Conservation (phyloP, 2,797 vertebrate species). For the Fistularia commersonii region DNA sequence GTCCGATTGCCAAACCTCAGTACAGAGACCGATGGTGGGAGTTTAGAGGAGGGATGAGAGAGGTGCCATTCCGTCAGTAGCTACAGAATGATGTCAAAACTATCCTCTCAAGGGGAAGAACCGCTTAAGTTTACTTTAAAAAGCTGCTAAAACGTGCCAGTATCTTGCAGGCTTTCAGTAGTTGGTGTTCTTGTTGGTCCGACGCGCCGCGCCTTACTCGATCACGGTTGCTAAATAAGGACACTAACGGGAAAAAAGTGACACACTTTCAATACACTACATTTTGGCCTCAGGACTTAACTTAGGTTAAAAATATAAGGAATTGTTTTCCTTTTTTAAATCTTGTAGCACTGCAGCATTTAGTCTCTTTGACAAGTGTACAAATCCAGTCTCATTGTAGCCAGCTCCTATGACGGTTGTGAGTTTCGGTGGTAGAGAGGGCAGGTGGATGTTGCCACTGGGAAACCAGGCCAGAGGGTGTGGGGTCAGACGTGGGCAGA, state of each 20-base stretch:
- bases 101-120: no score
- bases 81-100: no score
- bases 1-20: no score
- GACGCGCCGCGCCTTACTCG: not conserved
- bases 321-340: conserved; percentile 21
- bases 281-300: conserved; percentile 22
- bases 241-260: not conserved
- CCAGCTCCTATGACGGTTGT: conserved; percentile 54
- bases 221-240: conserved; percentile 2
- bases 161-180: conserved; percentile 21
- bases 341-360: conserved; percentile 46
- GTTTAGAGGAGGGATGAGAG: no score
- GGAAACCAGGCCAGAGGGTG: conserved; percentile 37
- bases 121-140: not conserved
- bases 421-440: conserved; percentile 31
- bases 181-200: conserved; percentile 9
- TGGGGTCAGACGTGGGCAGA: conserved; percentile 22
- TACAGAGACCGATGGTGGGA: no score
- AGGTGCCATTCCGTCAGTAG: no score
- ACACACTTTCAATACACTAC: conserved; percentile 11
- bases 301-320: conserved; percentile 13
- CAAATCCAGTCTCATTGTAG: conserved; percentile 45
- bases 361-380: conserved; percentile 33
- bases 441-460: conserved; percentile 12
- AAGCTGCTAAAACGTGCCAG: conserved; percentile 13